phyloP scores from a whole-genome alignment of 2,888 invertebrate genomes.

The Tanytarsus gracilentus region DNA sequence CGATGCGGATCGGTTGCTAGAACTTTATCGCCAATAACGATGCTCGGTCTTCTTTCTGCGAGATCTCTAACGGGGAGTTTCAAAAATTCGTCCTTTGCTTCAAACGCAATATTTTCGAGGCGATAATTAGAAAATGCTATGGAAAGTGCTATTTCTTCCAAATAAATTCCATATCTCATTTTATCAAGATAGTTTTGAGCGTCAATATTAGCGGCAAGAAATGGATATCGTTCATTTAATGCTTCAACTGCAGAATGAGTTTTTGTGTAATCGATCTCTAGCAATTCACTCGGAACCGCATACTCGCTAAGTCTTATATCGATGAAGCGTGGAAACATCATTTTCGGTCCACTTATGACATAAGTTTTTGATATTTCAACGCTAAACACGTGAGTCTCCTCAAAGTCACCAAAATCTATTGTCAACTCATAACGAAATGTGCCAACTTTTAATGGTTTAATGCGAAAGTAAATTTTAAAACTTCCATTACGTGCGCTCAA shows the following conservation, averaged over 20 bases:
- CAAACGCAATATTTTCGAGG: constrained; percentile 54
- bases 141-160: constrained; percentile 64
- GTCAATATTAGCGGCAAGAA: neutral
- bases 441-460: neutral
- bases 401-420: neutral
- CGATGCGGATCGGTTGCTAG: constrained; percentile 46
- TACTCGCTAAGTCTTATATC: neutral
- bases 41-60: constrained; percentile 74
- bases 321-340: neutral
- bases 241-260: neutral
- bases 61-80: constrained; percentile 69
- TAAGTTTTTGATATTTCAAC: neutral
- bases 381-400: neutral
- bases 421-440: neutral
- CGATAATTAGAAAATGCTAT: constrained; percentile 46
- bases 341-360: neutral
- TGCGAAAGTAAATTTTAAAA: neutral
- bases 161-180: constrained; percentile 45
- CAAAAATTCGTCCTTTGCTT: constrained; percentile 57
- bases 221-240: neutral
- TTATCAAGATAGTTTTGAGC: neutral
- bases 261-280: neutral
- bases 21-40: constrained; percentile 70
- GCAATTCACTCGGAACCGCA: neutral
- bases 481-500: neutral